Evolutionary conservation across 2,888 invertebrate genomes (phyloP).

Genomic region (Phymatocera aterrima): DNA sequence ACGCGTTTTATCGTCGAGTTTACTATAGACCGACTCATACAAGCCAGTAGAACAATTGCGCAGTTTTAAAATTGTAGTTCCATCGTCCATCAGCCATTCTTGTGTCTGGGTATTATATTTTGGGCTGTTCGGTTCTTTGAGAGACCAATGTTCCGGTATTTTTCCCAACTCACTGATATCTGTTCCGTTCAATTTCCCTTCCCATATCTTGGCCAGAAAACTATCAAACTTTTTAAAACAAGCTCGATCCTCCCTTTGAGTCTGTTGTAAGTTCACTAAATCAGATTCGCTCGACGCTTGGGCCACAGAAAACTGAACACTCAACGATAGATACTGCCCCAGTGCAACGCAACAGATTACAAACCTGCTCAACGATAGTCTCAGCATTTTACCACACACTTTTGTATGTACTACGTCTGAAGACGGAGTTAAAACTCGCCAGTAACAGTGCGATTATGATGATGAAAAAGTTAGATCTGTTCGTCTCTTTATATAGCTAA

Average conservation of each 20-base stretch:
- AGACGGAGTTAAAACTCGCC: neutral
- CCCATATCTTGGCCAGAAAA: neutral
- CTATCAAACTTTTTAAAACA: constrained; percentile 10
- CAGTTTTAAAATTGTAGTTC: neutral
- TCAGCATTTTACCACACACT: neutral
- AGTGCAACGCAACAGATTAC: neutral
- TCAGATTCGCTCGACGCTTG: neutral
- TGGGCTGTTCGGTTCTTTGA: neutral
- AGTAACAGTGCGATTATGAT: neutral
- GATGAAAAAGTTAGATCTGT: neutral
- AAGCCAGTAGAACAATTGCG: neutral
- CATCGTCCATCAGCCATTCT: constrained; percentile 30
- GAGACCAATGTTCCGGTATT: neutral
- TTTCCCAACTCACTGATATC: neutral
- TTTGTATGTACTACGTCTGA: neutral
- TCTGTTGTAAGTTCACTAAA: neutral
- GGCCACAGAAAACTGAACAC: neutral
- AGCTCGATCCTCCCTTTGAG: neutral
- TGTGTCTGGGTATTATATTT: constrained; percentile 24
- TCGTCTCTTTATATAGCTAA: neutral
- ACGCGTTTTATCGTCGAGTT: neutral
- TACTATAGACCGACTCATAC: neutral
- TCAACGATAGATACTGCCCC: neutral
- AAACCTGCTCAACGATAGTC: neutral
- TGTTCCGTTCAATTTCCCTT: neutral